phyloP scores from a whole-genome alignment of 2,797 vertebrate genomes.

The Galaxias olidus region DNA sequence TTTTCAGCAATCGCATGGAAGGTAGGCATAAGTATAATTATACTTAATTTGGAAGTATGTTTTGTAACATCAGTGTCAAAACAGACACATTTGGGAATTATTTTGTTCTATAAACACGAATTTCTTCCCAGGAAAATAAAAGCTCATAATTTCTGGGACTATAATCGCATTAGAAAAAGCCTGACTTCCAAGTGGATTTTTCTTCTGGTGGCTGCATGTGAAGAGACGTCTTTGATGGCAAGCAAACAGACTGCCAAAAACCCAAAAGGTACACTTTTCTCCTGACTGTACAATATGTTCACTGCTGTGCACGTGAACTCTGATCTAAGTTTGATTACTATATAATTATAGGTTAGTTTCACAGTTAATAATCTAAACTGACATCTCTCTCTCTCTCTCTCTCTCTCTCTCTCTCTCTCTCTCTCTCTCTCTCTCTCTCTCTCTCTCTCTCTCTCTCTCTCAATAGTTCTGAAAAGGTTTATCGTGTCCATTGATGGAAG shows the following conservation, averaged over 20 bases:
- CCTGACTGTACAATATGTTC: too few species aligned
- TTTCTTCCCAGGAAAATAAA: conserved; percentile 47
- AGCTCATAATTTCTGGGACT: conserved; percentile 60
- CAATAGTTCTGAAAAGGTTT: conserved; percentile 51
- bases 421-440: not conserved
- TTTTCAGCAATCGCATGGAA: conserved; percentile 63
- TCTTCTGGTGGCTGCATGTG: conserved; percentile 49
- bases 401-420: not conserved
- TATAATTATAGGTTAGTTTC: too few species aligned
- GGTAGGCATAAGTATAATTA: conserved; percentile 42
- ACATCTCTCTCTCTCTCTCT: not conserved
- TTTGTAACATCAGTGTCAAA: too few species aligned
- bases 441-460: not conserved
- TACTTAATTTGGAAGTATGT: not conserved
- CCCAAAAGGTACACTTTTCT: conserved; percentile 26
- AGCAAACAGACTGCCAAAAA: not conserved
- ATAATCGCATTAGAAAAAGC: conserved; percentile 55
- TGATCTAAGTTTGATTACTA: too few species aligned
- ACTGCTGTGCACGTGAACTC: too few species aligned
- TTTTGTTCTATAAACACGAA: not conserved
- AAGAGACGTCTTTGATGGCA: not conserved
- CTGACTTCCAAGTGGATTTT: conserved; percentile 66
- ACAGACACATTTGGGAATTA: too few species aligned
- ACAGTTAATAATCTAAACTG: too few species aligned
- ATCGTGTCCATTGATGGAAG: conserved; percentile 62